Base-by-base conservation (phyloP, 2,797 vertebrate species). In the Delichon dasypus region DNA sequence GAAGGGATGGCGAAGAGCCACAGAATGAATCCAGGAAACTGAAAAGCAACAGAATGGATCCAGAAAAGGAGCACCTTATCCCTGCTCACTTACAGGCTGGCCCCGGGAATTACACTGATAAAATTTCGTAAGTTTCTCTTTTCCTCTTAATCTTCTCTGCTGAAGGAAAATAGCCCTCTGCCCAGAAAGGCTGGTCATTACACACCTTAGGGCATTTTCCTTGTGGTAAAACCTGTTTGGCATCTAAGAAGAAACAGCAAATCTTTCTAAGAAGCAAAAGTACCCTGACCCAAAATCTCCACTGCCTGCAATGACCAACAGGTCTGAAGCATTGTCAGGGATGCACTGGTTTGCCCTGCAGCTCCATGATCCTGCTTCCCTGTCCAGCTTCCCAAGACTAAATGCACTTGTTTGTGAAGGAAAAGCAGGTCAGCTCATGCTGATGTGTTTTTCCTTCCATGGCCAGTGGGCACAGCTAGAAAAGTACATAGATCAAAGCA, bases 381-480 rank as follows among this genome's bases (percentile, higher is more conserved):
- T 70, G 26, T 64, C 76, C 76, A 30, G 9, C 89, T 97, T 97
- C 97, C 95, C 96, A 96, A 97, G 79, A 93, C 79, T 73, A 93
- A 95, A 87, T 97, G 77, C 96, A 93, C 91, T 95, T 91, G 71
- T 88, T 95, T 94, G 90, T 94, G 93, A 93, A 88, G 94, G 94
- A 96, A 97, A 97, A 98, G 97, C 97, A 97, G 97, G 98, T 98
- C 98, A 97, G 97, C 97, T 96, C 96, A 90, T 97, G 97, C 97
- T 98, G 97, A 98, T 98, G 98, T 96, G 94, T 98, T 98, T 98
- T n/a, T n/a, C n/a, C n/a, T 98, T 98, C 98, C 98, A 98, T 97
- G 93, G 97, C 98, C 97, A 95, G 97, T 97, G 97, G 98, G 98
- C 97, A 97, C 83, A 92, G 94, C 96, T 97, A 97, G 96, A 96